Percentiles rank a stretch among this genome's conserved stretches.
These are phyloP conservation scores for Eublepharis macularius DNA, from an alignment of 2,113 vertebrate genomes.

Conservation along the genomic window DNA sequence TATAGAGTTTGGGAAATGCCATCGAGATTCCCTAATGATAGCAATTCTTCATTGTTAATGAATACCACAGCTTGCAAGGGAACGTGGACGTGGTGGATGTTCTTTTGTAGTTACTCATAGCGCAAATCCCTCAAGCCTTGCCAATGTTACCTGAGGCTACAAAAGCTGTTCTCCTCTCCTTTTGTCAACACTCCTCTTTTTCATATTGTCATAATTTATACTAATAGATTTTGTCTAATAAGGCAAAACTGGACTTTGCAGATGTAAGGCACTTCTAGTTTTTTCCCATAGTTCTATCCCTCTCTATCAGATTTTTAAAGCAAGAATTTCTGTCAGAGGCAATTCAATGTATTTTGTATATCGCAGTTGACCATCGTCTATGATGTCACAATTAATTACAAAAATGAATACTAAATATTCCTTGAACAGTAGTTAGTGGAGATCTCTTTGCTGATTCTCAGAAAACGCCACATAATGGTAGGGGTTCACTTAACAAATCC, in stretches of 20 bases:
- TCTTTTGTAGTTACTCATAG: slow-evolving; percentile 3
- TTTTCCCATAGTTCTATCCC: too few relatives aligned
- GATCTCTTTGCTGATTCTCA: not conserved
- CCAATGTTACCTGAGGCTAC: not conserved
- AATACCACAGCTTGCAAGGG: not conserved
- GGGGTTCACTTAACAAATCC: not conserved
- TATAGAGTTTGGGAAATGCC: not conserved
- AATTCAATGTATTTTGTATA: slow-evolving; percentile 1
- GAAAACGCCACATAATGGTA: not conserved
- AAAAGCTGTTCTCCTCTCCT: slow-evolving; percentile 27
- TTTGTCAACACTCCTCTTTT: not conserved
- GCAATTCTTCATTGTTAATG: slow-evolving; percentile 8
- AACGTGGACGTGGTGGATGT: not conserved
- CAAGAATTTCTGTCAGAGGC: not conserved
- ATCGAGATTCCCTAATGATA: not conserved
- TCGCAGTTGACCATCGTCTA: not conserved
- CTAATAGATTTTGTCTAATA: slow-evolving; percentile 4
- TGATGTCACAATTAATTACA: not conserved
- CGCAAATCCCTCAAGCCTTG: not conserved
- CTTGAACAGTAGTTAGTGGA: not conserved
- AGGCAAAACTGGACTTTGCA: slow-evolving; percentile 1
- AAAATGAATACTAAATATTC: not conserved
- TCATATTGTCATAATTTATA: not conserved
- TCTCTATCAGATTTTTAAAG: slow-evolving; percentile 9
- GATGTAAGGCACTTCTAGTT: not conserved